These are phyloP conservation scores for Lycodopsis pacificus DNA, from an alignment of 2,797 vertebrate genomes.

Conservation along the genomic window DNA sequence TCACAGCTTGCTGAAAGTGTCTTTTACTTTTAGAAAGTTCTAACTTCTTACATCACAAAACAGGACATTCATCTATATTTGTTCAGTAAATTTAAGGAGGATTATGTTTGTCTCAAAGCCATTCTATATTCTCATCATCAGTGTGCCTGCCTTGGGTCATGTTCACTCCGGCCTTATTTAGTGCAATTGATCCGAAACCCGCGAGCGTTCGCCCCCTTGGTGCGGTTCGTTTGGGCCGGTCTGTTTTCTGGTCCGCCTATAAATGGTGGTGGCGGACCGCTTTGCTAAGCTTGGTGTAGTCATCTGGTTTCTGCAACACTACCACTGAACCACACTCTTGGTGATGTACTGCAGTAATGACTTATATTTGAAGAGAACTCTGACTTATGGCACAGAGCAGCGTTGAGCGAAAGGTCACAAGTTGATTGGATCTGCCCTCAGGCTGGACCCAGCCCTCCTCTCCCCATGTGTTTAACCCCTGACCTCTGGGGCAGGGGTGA, in stretches of 20 bases:
- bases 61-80: neutral
- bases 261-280: no score
- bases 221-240: no score
- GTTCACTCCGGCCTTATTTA: no score
- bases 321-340: neutral
- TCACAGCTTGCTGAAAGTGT: neutral
- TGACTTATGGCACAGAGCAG: neutral
- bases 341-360: neutral
- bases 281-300: neutral
- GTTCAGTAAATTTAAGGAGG: neutral
- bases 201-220: no score
- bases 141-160: no score
- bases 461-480: slow-evolving; percentile 60
- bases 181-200: no score
- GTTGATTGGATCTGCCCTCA: neutral
- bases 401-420: slow-evolving; percentile 30
- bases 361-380: slow-evolving; percentile 8
- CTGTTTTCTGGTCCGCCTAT: no score
- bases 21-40: neutral
- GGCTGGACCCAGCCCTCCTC: slow-evolving; percentile 15
- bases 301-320: neutral
- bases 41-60: neutral
- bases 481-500: slow-evolving; percentile 62
- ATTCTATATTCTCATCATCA: neutral
- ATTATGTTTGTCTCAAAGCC: neutral